phyloP scores from a whole-genome alignment of 92 coral and sea anemone genomes.

The Parazoanthus atlanticus region DNA sequence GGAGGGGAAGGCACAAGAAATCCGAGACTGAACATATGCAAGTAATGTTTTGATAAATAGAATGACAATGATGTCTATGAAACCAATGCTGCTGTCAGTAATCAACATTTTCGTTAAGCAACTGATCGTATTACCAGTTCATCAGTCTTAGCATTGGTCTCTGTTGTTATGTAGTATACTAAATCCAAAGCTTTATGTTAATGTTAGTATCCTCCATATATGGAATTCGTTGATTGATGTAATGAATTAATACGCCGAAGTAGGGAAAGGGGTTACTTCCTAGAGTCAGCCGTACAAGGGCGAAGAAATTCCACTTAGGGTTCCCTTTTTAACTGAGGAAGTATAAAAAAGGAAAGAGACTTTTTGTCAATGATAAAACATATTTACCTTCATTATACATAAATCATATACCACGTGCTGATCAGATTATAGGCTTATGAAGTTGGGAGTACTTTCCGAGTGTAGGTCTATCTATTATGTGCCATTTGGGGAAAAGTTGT shows the following conservation, averaged over 20 bases:
- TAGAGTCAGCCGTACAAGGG: too few relatives aligned
- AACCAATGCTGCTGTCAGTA: too few relatives aligned
- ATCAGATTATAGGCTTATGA: not conserved
- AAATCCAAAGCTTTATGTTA: not conserved
- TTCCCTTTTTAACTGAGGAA: not conserved
- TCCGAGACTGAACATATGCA: too few relatives aligned
- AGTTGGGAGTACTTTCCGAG: not conserved
- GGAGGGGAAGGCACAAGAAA: too few relatives aligned
- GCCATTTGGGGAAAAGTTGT: not conserved
- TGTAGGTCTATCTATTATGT: too few relatives aligned
- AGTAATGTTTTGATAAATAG: too few relatives aligned
- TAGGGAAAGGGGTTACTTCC: not conserved
- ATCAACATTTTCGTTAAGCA: too few relatives aligned
- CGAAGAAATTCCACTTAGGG: not conserved
- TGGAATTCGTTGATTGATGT: too few relatives aligned
- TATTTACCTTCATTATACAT: not conserved
- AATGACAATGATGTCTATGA: too few relatives aligned
- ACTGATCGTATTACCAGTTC: too few relatives aligned
- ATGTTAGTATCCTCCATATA: not conserved
- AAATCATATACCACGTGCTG: not conserved
- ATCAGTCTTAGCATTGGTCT: not conserved
- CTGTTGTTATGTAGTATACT: not conserved
- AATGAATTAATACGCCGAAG: not conserved
- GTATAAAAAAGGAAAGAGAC: not conserved
- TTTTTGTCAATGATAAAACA: too few relatives aligned